Evolutionary conservation across 2,888 invertebrate genomes (phyloP).

Genomic region (Heliconius aoede): DNA sequence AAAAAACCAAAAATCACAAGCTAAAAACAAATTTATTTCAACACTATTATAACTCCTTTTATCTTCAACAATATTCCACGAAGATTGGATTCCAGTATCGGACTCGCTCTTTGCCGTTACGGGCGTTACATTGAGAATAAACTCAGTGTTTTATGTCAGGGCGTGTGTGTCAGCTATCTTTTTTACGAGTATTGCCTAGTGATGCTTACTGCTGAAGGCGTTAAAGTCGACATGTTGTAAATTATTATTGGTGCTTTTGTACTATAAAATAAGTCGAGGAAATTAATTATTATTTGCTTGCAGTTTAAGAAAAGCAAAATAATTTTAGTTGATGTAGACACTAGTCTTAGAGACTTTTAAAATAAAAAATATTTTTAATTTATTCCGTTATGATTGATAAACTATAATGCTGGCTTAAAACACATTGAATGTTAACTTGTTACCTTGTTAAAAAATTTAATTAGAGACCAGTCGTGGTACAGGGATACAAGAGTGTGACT

Average conservation of each 20-base stretch:
- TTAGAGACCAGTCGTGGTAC: no score
- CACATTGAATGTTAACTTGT: no score
- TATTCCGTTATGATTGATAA: no score
- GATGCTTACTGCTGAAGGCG: slow-evolving; percentile 62
- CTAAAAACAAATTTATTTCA: background rate
- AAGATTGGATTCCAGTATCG: slow-evolving; percentile 33
- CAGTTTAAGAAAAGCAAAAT: no score
- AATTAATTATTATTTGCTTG: background rate
- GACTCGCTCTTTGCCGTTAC: slow-evolving; percentile 39
- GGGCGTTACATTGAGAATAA: slow-evolving; percentile 58
- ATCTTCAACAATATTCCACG: background rate
- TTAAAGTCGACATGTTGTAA: slow-evolving; percentile 41
- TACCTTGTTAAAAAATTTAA: no score
- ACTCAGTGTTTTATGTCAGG: slow-evolving; percentile 65
- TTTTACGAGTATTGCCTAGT: slow-evolving; percentile 62
- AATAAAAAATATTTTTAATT: background rate
- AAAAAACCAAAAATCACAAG: background rate
- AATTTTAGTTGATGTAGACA: no score
- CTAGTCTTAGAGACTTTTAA: background rate
- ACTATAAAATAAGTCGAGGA: background rate
- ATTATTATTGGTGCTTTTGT: slow-evolving; percentile 23
- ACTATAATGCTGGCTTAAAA: no score
- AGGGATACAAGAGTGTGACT: no score
- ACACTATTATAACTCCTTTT: slow-evolving; percentile 1
- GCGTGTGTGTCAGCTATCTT: slow-evolving; percentile 63